phyloP scores from a whole-genome alignment of 2,888 invertebrate genomes.

The Orthosia cruda region DNA sequence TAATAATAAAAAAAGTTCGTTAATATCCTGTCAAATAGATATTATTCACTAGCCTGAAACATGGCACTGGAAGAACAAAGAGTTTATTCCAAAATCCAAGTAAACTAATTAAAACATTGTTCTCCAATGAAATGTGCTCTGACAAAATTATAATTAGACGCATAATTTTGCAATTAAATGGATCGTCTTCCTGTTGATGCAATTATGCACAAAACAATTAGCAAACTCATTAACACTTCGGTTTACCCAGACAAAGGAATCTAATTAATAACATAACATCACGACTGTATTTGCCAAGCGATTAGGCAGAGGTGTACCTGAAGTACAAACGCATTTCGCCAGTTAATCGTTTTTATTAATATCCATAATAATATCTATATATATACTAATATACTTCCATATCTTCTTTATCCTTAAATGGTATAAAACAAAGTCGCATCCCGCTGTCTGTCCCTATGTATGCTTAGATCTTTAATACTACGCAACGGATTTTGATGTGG shows the following conservation, averaged over 20 bases:
- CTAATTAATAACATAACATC: not conserved
- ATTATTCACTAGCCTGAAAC: not conserved
- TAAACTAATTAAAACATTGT: not conserved
- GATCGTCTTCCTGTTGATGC: not conserved
- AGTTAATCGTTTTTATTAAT: too few relatives aligned
- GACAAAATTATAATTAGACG: not conserved
- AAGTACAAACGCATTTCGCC: not conserved
- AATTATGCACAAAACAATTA: constrained; percentile 6
- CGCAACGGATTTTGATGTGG: too few relatives aligned
- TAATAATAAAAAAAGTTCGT: too few relatives aligned
- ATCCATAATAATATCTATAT: too few relatives aligned
- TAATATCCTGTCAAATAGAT: too few relatives aligned
- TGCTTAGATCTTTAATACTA: too few relatives aligned
- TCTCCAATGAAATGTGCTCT: not conserved
- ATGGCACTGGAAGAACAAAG: not conserved
- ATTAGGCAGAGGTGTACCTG: not conserved
- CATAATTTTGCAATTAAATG: constrained; percentile 18
- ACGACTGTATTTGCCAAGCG: too few relatives aligned
- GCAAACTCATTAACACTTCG: not conserved
- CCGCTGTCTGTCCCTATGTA: too few relatives aligned
- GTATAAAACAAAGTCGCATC: too few relatives aligned
- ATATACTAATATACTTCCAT: too few relatives aligned
- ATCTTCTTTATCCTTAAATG: too few relatives aligned
- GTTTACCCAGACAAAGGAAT: constrained; percentile 2
- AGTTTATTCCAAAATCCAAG: too few relatives aligned